Percentiles rank a stretch among this genome's conserved stretches.
Evolutionary conservation across 2,888 invertebrate species (phyloP).

Genomic region (Nomada ruficornis): DNA sequence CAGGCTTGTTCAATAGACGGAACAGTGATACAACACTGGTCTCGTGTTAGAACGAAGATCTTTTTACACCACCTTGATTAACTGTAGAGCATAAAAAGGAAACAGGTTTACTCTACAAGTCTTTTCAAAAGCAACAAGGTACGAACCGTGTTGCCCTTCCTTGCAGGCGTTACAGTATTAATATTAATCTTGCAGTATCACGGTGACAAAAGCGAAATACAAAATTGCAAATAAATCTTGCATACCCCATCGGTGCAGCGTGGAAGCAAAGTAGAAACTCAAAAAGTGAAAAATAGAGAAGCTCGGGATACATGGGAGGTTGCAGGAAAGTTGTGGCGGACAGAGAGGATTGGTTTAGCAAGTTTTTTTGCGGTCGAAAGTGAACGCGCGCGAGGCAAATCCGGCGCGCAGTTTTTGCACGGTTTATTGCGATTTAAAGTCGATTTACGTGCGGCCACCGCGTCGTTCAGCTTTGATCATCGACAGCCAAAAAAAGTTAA

Average conservation of each 20-base stretch:
- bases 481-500: constrained; percentile 50
- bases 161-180: neutral
- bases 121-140: no score
- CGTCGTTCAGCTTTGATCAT: constrained; percentile 54
- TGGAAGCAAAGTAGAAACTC: constrained; percentile 1
- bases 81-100: neutral
- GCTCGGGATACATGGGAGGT: neutral
- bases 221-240: neutral
- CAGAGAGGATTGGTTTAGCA: constrained; percentile 29
- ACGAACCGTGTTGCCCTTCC: neutral
- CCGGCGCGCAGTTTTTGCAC: constrained; percentile 40
- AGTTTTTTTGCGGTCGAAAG: constrained; percentile 37
- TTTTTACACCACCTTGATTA: neutral
- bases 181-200: neutral
- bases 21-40: no score
- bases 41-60: neutral
- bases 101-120: neutral
- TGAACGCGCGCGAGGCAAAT: constrained; percentile 49
- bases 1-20: no score
- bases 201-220: neutral
- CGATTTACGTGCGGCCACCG: constrained; percentile 54
- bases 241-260: no score
- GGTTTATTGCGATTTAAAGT: constrained; percentile 57
- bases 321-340: constrained; percentile 2
- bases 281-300: neutral